Evolutionary conservation across 2,113 vertebrate genomes (phyloP).

Genomic region (Channa argus): DNA sequence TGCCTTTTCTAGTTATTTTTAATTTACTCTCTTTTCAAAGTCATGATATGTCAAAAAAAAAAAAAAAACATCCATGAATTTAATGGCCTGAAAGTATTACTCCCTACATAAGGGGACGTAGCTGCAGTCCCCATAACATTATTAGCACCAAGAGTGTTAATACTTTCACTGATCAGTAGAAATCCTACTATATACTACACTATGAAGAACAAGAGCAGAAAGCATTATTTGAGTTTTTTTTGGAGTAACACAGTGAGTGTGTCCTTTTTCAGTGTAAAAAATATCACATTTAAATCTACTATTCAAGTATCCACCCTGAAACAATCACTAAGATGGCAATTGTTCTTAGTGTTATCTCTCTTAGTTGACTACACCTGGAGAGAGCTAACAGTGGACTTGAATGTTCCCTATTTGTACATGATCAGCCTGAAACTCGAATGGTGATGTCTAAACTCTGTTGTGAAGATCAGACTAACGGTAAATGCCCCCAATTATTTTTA

Average conservation of each 20-base stretch:
- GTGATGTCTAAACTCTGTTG: too few species aligned
- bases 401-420: too few species aligned
- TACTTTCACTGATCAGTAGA: too few species aligned
- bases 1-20: too few species aligned
- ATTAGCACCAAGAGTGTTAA: too few species aligned
- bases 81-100: not conserved
- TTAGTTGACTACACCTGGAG: too few species aligned
- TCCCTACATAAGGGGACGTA: not conserved
- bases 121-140: too few species aligned
- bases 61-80: constrained; percentile 1
- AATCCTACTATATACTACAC: not conserved
- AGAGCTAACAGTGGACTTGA: too few species aligned
- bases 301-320: not conserved
- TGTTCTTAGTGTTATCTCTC: too few species aligned
- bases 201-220: not conserved
- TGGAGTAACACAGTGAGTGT: not conserved
- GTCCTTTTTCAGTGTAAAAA: constrained; percentile 1
- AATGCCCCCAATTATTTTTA: too few species aligned
- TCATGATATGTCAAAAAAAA: not conserved
- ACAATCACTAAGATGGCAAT: not conserved
- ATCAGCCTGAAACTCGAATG: too few species aligned
- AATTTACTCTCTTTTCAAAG: not conserved
- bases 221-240: constrained; percentile 15
- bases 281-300: constrained; percentile 8
- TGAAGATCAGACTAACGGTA: too few species aligned